These are phyloP conservation scores for Ctenomys sociabilis DNA, from an alignment of 2,113 vertebrate species.

Conservation along the genomic window DNA sequence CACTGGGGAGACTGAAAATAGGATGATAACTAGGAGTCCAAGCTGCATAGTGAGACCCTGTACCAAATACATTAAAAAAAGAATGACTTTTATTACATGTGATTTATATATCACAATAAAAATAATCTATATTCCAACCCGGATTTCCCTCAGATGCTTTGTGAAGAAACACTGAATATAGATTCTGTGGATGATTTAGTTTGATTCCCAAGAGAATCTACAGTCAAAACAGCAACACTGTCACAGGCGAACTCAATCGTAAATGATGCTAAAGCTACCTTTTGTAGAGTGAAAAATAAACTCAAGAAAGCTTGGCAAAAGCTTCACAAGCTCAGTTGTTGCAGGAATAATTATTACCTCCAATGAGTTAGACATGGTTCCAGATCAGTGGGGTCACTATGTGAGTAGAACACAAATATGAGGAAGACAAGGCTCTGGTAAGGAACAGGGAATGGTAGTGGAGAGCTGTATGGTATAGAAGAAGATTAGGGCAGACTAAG, in stretches of 20 bases:
- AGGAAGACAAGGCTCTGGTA: slow-evolving; percentile 54
- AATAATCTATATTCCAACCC: background rate
- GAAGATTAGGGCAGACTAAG: background rate
- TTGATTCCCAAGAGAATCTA: slow-evolving; percentile 33
- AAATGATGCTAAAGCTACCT: slow-evolving; percentile 27
- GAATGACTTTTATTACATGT: slow-evolving; percentile 13
- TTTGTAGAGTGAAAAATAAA: slow-evolving; percentile 59
- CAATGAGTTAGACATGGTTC: slow-evolving; percentile 30
- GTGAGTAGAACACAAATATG: slow-evolving; percentile 58
- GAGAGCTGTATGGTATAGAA: background rate
- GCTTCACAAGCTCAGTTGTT: slow-evolving; percentile 46
- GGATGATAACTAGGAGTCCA: too few species aligned
- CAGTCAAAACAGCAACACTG: background rate
- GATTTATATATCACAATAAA: slow-evolving; percentile 48
- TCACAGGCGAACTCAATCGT: background rate
- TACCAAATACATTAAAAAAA: background rate
- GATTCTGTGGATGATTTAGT: slow-evolving; percentile 37
- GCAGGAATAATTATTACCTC: slow-evolving; percentile 64
- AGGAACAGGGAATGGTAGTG: slow-evolving; percentile 43
- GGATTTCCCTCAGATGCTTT: slow-evolving; percentile 54
- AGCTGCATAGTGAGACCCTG: too few species aligned
- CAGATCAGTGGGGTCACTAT: slow-evolving; percentile 60
- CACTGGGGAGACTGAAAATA: too few species aligned
- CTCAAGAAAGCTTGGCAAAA: slow-evolving; percentile 62
- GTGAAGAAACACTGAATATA: slow-evolving; percentile 33